These are phyloP conservation scores for Conops quadrifasciatus DNA, from an alignment of 2,888 invertebrate species.

Conservation along the genomic window DNA sequence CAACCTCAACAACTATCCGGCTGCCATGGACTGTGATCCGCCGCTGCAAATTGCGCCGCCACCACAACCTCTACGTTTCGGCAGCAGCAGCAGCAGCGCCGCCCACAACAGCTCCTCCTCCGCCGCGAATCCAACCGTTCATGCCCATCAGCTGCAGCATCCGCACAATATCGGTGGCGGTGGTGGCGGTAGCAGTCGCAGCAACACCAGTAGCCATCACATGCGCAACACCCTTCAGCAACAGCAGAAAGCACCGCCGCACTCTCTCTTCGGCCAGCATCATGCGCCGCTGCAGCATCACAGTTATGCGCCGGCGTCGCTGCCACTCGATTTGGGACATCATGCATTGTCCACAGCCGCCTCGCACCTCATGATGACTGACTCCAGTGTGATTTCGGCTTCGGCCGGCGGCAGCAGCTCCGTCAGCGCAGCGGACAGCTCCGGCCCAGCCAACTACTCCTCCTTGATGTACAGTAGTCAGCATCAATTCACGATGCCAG, in stretches of 20 bases:
- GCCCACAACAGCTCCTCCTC: constrained; percentile 10
- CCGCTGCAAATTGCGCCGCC: constrained; percentile 60
- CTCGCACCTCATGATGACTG: constrained; percentile 63
- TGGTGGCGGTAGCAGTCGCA: constrained; percentile 40
- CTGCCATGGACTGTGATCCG: constrained; percentile 83
- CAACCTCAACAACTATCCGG: constrained; percentile 56
- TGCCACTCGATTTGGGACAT: constrained; percentile 61
- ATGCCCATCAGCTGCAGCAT: constrained; percentile 40
- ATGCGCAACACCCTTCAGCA: constrained; percentile 36
- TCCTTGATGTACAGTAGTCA: constrained; percentile 48
- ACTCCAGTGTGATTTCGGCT: constrained; percentile 62
- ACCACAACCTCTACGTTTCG: constrained; percentile 48
- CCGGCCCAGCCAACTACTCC: constrained; percentile 52
- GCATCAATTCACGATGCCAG: constrained; percentile 48
- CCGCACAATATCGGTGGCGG: constrained; percentile 18
- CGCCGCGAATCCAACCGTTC: constrained; percentile 14
- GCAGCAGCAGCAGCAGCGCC: constrained; percentile 30
- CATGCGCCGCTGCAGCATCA: constrained; percentile 49
- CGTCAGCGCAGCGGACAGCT: constrained; percentile 19
- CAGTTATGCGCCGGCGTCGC: constrained; percentile 62
- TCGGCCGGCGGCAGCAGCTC: constrained; percentile 52
- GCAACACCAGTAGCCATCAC: constrained; percentile 35
- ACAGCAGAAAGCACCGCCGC: constrained; percentile 30
- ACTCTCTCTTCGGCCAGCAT: constrained; percentile 37
- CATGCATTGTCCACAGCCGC: constrained; percentile 57